These are phyloP conservation scores for Octopus bimaculoides DNA, from an alignment of 1,140 invertebrate species.

Conservation along the genomic window DNA sequence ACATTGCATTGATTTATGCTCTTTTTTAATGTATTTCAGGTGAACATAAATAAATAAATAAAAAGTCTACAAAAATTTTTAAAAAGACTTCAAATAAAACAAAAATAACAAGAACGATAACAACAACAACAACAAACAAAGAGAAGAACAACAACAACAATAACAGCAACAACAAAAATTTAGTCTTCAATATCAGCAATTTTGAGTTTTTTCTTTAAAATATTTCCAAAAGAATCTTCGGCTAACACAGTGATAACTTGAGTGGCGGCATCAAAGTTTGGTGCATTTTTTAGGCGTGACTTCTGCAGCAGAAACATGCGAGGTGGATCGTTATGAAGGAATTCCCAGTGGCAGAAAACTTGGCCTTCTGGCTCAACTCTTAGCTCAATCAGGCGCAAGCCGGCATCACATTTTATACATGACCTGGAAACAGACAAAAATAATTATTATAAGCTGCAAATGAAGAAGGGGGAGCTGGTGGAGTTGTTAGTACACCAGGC, in stretches of 20 bases:
- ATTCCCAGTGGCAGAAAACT: slow-evolving; percentile 69
- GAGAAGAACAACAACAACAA: too few species aligned
- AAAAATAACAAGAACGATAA: too few species aligned
- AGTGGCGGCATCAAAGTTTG: slow-evolving; percentile 25
- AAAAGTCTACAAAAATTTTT: too few species aligned
- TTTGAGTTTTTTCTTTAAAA: slow-evolving; percentile 45
- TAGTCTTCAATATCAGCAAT: slow-evolving; percentile 34
- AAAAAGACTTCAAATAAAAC: too few species aligned
- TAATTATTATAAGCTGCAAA: not conserved
- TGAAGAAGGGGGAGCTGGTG: not conserved
- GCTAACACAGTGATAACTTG: slow-evolving; percentile 36
- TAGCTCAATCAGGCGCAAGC: slow-evolving; percentile 71
- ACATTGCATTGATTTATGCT: too few species aligned
- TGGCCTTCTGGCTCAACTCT: slow-evolving; percentile 62
- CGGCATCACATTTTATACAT: slow-evolving; percentile 63
- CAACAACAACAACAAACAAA: too few species aligned
- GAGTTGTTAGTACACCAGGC: too few species aligned
- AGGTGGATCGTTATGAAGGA: slow-evolving; percentile 49
- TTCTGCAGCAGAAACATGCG: slow-evolving; percentile 37
- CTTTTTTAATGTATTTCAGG: too few species aligned
- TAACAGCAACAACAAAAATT: not conserved
- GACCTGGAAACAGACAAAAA: slow-evolving; percentile 17
- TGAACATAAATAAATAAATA: too few species aligned
- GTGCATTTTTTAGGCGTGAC: slow-evolving; percentile 37
- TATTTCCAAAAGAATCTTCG: slow-evolving; percentile 47